Base-by-base conservation (phyloP, 30 jellyfish, hydroid and myxozoan genomes). In the Calvadosia cruxmelitensis region DNA sequence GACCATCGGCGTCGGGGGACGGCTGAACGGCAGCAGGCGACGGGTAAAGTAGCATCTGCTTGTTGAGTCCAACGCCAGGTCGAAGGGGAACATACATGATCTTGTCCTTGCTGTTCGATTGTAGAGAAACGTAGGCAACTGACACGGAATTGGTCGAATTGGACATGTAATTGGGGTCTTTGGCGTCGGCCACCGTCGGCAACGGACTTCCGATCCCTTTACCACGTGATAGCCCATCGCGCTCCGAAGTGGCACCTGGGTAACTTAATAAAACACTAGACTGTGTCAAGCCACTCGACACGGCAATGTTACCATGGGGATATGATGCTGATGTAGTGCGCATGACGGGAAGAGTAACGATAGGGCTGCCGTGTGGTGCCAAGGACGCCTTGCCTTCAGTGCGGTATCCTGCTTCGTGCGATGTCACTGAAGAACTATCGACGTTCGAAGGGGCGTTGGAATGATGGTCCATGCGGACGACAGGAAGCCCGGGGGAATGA, bases 121-220 rank as follows among this genome's bases (percentile, higher is more conserved):
- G 90, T 30, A 88, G 75, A 16, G 97, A 93, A 16, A 88, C 76
- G 64, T 88, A 88, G 0, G 97, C 64, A 31, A 88, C 67, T 20
- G 94, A 75, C 34, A 85, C 84, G 3, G 93, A 75, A 27, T 29
- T 72, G 48, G 76, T 67, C 23, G 78, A 29, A 0, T 82, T 66
- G 12, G 87, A 35, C 32, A 75, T 24, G 12, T 66, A 67, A 25
- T n/a, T 30, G 12, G 74, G n/a, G n/a, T n/a, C n/a, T n/a, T n/a
- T n/a, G n/a, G n/a, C n/a, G 57, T 42, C 57, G 15, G 10, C 57
- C 20, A 20, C 10, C 20, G 10, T 42, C 10, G 57, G 10, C 57
- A 10, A 10, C 10, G 57, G 57, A 42, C 20, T 42, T 42, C 20
- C 57, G 20, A 5, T 10, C 20, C 20, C 57, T 42, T 42, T 42